These are phyloP conservation scores for Sardina pilchardus DNA, from an alignment of 2,113 vertebrate species.

Conservation along the genomic window DNA sequence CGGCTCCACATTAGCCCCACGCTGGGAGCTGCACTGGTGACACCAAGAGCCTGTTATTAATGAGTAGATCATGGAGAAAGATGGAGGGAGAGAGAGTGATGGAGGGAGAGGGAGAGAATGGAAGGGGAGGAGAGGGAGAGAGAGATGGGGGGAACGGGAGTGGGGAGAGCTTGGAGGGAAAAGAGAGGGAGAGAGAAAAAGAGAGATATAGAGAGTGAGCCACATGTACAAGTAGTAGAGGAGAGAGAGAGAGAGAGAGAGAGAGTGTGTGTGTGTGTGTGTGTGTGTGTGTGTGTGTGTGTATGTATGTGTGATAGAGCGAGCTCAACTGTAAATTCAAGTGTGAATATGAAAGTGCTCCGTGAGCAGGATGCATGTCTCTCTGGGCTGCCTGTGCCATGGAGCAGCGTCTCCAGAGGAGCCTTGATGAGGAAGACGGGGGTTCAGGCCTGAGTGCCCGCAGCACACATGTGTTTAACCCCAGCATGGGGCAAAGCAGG, in stretches of 20 bases:
- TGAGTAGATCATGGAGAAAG: slow-evolving; percentile 41
- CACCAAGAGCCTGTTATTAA: slow-evolving; percentile 63
- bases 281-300: too few species aligned
- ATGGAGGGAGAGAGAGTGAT: background rate
- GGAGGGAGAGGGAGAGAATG: background rate
- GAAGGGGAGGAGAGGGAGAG: background rate
- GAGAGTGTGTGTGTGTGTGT: background rate
- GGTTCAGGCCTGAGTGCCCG: slow-evolving; percentile 22
- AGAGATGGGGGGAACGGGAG: background rate
- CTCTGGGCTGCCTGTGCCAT: background rate
- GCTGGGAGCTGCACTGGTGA: slow-evolving; percentile 60
- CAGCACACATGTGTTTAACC: slow-evolving; percentile 22
- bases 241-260: background rate
- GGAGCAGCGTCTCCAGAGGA: slow-evolving; percentile 21
- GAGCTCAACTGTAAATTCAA: slow-evolving; percentile 23
- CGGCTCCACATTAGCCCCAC: slow-evolving; percentile 65
- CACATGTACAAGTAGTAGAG: background rate
- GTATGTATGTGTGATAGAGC: background rate
- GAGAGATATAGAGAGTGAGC: background rate
- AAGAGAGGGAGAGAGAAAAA: background rate
- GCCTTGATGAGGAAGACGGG: slow-evolving; percentile 26
- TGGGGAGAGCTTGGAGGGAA: background rate
- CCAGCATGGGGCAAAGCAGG: slow-evolving; percentile 24
- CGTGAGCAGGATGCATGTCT: slow-evolving; percentile 30
- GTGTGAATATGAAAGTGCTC: slow-evolving; percentile 45